Conservation (phyloP, 1,140 invertebrate species). For the Hypothenemus hampei region DNA sequence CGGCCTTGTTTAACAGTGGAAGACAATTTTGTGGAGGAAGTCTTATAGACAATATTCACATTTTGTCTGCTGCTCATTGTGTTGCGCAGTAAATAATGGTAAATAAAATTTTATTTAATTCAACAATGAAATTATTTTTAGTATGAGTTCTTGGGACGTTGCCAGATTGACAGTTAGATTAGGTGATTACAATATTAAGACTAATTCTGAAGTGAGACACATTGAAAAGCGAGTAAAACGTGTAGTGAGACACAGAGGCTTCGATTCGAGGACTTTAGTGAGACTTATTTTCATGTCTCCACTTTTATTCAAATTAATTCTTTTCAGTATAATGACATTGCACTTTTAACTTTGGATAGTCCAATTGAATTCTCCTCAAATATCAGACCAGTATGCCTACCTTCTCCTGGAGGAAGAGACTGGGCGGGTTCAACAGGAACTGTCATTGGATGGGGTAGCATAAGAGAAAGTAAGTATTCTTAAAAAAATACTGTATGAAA, state of each 20-base stretch:
- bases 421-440: slow-evolving; percentile 68
- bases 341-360: slow-evolving; percentile 74
- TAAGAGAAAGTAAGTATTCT: slow-evolving; percentile 63
- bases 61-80: slow-evolving; percentile 88
- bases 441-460: slow-evolving; percentile 80
- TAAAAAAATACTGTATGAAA: background rate
- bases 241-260: slow-evolving; percentile 77
- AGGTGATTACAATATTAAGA: slow-evolving; percentile 78
- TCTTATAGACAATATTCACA: slow-evolving; percentile 74
- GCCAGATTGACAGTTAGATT: slow-evolving; percentile 71
- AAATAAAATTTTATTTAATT: background rate
- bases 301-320: background rate
- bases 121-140: slow-evolving; percentile 3
- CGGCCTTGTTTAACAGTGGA: slow-evolving; percentile 73
- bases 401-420: slow-evolving; percentile 48
- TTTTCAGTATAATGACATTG: slow-evolving; percentile 78
- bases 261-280: slow-evolving; percentile 77
- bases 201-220: slow-evolving; percentile 64
- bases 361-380: slow-evolving; percentile 69
- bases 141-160: slow-evolving; percentile 85
- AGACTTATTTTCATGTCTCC: slow-evolving; percentile 18
- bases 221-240: slow-evolving; percentile 72
- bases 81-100: slow-evolving; percentile 70
- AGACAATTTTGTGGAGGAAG: slow-evolving; percentile 88
- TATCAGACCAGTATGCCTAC: slow-evolving; percentile 79